phyloP scores from a whole-genome alignment of 2,888 invertebrate genomes.

The Tachystola acroxantha region DNA sequence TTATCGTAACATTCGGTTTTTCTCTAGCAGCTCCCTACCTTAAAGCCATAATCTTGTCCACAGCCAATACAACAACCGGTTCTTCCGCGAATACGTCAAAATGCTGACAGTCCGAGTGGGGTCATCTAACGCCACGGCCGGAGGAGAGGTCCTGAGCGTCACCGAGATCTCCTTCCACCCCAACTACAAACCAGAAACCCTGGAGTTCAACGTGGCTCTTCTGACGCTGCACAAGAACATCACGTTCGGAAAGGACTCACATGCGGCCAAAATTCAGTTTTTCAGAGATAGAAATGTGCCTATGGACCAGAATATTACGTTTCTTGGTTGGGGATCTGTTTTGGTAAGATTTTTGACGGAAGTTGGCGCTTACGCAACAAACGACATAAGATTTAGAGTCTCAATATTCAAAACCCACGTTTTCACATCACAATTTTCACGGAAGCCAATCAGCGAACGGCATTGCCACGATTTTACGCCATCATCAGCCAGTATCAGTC shows the following conservation, averaged over 20 bases:
- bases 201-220: constrained; percentile 61
- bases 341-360: constrained; percentile 35
- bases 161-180: constrained; percentile 65
- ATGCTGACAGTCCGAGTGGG: constrained; percentile 62
- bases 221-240: constrained; percentile 52
- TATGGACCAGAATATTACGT: constrained; percentile 42
- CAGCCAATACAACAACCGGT: constrained; percentile 69
- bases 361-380: too few relatives aligned
- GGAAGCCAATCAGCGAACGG: too few relatives aligned
- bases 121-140: constrained; percentile 54
- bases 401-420: too few relatives aligned
- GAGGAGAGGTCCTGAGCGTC: constrained; percentile 48
- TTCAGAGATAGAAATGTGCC: constrained; percentile 36
- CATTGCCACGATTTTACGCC: too few relatives aligned
- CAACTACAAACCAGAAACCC: constrained; percentile 59
- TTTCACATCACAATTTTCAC: too few relatives aligned
- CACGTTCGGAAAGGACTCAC: constrained; percentile 24
- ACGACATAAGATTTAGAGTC: too few relatives aligned
- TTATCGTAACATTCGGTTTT: too few relatives aligned
- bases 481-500: too few relatives aligned
- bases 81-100: constrained; percentile 65
- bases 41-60: too few relatives aligned
- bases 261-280: constrained; percentile 31
- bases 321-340: constrained; percentile 67
- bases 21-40: too few relatives aligned